Conservation (phyloP, 1,140 invertebrate genomes). For the Rhyacophila brunnea region DNA sequence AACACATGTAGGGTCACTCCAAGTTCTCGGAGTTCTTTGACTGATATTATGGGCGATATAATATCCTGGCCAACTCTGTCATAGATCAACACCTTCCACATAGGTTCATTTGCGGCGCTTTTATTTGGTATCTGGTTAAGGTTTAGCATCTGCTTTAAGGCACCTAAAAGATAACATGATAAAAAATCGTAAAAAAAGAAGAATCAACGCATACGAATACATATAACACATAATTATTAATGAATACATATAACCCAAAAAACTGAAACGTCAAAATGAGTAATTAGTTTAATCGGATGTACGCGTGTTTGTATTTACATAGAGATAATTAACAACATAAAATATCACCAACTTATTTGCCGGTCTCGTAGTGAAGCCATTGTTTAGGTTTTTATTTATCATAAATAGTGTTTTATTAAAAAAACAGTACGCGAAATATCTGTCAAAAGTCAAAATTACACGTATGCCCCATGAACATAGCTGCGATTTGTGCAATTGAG, state of each 20-base stretch:
- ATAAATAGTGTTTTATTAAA: constrained; percentile 13
- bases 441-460: constrained; percentile 33
- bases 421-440: constrained; percentile 1
- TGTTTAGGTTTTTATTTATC: constrained; percentile 31
- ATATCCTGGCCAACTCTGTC: constrained; percentile 97
- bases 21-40: constrained; percentile 93
- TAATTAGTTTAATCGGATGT: too few relatives aligned
- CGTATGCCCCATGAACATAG: constrained; percentile 25
- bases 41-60: constrained; percentile 92
- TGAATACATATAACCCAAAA: constrained; percentile 15
- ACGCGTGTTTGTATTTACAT: not conserved
- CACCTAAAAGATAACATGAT: constrained; percentile 56
- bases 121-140: constrained; percentile 81
- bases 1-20: constrained; percentile 97
- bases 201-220: constrained; percentile 2
- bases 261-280: constrained; percentile 3
- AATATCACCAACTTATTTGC: constrained; percentile 63
- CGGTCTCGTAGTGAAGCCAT: constrained; percentile 71
- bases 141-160: constrained; percentile 92
- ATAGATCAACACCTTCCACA: constrained; percentile 96
- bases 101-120: constrained; percentile 74
- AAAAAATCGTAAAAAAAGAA: constrained; percentile 6
- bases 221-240: not conserved
- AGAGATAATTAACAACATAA: not conserved
- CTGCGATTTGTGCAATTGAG: constrained; percentile 17